Conservation (phyloP, 2,888 invertebrate species). For the Gymnocheta viridis region DNA sequence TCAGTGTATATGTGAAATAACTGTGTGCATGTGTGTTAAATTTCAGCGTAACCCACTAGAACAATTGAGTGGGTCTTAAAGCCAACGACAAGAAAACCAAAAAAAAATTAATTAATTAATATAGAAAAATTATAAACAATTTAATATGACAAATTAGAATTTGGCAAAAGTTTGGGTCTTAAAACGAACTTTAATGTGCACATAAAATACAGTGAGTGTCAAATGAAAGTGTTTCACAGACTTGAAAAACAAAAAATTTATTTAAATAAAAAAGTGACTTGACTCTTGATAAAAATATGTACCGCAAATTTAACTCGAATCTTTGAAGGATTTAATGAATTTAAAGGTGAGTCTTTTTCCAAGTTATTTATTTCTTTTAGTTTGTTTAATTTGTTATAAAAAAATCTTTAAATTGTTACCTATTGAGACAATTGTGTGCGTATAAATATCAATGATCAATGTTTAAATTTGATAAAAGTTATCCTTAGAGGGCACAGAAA, state of each 20-base stretch:
- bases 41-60: conserved; percentile 13
- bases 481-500: no score
- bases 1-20: neutral
- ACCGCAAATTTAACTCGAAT: neutral
- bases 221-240: conserved; percentile 8
- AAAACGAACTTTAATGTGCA: neutral
- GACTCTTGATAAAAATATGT: neutral
- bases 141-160: neutral
- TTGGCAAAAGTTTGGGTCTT: neutral
- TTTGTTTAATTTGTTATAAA: neutral
- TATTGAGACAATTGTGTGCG: neutral
- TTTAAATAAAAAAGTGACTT: conserved; percentile 1
- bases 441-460: no score
- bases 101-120: conserved; percentile 8
- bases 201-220: conserved; percentile 14
- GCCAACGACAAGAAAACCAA: neutral
- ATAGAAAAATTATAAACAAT: neutral
- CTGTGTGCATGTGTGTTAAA: neutral
- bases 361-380: neutral
- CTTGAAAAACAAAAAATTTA: neutral
- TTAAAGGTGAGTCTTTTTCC: conserved; percentile 46
- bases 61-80: conserved; percentile 36
- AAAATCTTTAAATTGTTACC: conserved; percentile 58
- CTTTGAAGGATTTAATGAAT: neutral
- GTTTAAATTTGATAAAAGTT: no score